Base-by-base conservation (phyloP, 2,797 vertebrate genomes). In the Loriculus beryllinus region DNA sequence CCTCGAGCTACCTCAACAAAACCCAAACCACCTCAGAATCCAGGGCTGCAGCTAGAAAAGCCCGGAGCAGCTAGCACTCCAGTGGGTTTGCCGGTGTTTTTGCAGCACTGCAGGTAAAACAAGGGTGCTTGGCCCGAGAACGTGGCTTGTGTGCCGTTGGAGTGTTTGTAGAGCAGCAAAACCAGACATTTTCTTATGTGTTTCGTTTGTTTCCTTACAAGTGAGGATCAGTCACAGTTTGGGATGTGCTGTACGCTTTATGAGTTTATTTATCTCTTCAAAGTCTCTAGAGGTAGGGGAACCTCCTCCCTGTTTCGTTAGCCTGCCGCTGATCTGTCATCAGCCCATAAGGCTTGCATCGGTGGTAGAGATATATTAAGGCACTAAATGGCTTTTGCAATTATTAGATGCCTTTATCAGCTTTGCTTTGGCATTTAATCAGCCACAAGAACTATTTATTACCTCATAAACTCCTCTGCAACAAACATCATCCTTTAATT, bases 401-500 rank as follows among this genome's bases (percentile, higher is more conserved):
- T 95, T 86, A 91, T 90, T 95, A 70, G 54, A 72, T 78, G 75
- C 40, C 70, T 95, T 95, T 94, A 96, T 95, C 80, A 68, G 86
- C 83, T 93, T 95, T 80, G 45, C 71, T 80, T 88, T 91, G 82
- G 78, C 65, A 87, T 93, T 95, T 95, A 95, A 91, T 95, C 91
- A 93, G 81, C 87, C 25, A 33, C 82, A 88, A 93, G 86, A 94
- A 78, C 90, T 95, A 84, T 91, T 95, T 96, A 91, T 92, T 95
- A 85, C 87, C 78, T 94, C 89, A 86, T 90, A 92, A 92, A 94
- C 64, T 92, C 37, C 54, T 88, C 81, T 89, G 77, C 76, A 71
- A 90, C 49, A 92, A 96, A 85, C 74, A 77, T 90, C 81, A 93
- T 91, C 79, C 63, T 82, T 92, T 95, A 97, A 96, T 96, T 96